These are phyloP conservation scores for Heteromormyrus szaboi DNA, from an alignment of 2,797 vertebrate genomes.

Conservation along the genomic window DNA sequence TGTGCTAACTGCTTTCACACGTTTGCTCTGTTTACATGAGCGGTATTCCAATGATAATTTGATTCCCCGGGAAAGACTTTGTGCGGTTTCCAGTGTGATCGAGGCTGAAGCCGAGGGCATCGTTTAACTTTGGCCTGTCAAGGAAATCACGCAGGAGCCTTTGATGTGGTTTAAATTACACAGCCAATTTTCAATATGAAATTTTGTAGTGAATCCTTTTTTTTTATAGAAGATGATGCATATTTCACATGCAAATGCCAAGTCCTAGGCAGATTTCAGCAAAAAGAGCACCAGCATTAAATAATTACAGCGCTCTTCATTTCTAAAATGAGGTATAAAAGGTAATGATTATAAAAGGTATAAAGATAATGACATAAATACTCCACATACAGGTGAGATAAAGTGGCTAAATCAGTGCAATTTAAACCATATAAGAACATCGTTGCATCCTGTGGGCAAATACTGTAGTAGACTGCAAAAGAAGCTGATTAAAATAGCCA, in stretches of 20 bases:
- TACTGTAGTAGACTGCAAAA: neutral
- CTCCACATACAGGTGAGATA: neutral
- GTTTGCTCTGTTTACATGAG: constrained; percentile 6
- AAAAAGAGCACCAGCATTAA: neutral
- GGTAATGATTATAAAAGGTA: constrained; percentile 9
- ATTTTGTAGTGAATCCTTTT: constrained; percentile 5
- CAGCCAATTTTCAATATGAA: constrained; percentile 12
- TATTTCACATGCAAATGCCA: neutral
- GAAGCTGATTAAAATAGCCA: neutral
- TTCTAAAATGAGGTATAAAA: constrained; percentile 8
- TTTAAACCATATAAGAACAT: neutral
- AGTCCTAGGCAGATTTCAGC: neutral
- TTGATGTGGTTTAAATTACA: constrained; percentile 14
- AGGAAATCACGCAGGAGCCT: neutral
- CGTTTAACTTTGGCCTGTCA: constrained; percentile 14
- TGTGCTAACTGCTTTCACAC: constrained; percentile 6
- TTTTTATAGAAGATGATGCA: constrained; percentile 11
- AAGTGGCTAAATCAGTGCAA: neutral
- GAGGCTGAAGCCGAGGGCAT: neutral
- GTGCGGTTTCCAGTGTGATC: constrained; percentile 8
- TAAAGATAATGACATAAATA: constrained; percentile 8
- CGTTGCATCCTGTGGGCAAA: neutral
- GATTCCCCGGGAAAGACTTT: constrained; percentile 11
- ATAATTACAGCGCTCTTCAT: neutral
- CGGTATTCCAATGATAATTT: constrained; percentile 6